Percentiles rank a stretch among this genome's conserved stretches.
Evolutionary conservation across 2,113 vertebrate genomes (phyloP).

Genomic region (Dinomys branickii): DNA sequence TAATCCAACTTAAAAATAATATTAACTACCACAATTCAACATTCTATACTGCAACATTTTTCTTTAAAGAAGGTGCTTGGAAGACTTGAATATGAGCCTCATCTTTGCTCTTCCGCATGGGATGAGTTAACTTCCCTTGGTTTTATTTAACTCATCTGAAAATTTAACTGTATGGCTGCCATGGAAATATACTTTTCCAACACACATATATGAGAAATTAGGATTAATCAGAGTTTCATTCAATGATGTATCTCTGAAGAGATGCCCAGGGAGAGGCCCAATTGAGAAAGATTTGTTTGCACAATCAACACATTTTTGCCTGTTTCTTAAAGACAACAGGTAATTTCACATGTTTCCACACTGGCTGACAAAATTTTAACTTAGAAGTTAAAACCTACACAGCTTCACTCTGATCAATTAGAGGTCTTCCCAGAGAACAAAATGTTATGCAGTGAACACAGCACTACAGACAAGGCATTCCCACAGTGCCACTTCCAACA

Average conservation of each 20-base stretch:
- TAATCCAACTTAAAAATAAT: constrained; percentile 6
- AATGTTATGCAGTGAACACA: constrained; percentile 11
- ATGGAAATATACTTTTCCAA: not conserved
- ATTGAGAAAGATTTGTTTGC: not conserved
- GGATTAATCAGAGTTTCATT: not conserved
- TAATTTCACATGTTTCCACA: not conserved
- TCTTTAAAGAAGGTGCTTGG: not conserved
- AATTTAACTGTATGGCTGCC: not conserved
- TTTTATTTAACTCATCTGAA: not conserved
- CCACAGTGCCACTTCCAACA: not conserved
- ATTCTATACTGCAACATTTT: not conserved
- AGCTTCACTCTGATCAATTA: not conserved
- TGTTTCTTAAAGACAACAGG: not conserved
- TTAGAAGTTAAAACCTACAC: not conserved
- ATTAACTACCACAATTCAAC: not conserved
- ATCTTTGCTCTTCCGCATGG: not conserved
- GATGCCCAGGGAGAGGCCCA: not conserved
- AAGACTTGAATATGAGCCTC: not conserved
- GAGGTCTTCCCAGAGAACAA: not conserved
- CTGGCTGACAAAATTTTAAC: constrained; percentile 9
- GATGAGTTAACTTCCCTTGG: not conserved
- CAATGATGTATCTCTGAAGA: not conserved
- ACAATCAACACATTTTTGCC: not conserved
- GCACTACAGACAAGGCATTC: not conserved
- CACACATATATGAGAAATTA: not conserved